Conservation (phyloP, 2,888 invertebrate genomes). For the Drosophila birchii region DNA sequence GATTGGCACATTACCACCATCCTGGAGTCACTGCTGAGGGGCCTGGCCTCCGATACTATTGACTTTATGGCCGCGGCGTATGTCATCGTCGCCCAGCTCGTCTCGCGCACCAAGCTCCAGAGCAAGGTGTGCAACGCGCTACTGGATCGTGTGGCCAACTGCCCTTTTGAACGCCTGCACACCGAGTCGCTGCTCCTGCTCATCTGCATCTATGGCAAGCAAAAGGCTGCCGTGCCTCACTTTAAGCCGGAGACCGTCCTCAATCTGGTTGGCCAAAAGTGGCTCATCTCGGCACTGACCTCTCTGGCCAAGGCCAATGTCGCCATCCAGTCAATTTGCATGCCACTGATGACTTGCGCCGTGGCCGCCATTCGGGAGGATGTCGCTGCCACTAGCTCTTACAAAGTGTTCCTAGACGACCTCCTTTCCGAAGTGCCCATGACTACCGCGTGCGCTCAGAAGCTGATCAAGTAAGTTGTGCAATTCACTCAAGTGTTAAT, state of each 20-base stretch:
- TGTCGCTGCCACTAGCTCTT: conserved; percentile 85
- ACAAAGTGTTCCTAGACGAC: conserved; percentile 86
- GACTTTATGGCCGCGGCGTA: conserved; percentile 91
- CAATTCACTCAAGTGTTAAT: not conserved
- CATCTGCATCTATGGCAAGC: conserved; percentile 89
- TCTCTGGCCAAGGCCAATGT: conserved; percentile 86
- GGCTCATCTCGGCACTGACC: conserved; percentile 86
- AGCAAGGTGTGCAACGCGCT: conserved; percentile 87
- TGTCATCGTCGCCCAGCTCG: conserved; percentile 90
- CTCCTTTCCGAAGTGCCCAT: conserved; percentile 88
- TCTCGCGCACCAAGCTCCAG: conserved; percentile 87
- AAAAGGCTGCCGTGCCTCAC: conserved; percentile 85
- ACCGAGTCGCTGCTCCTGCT: conserved; percentile 88
- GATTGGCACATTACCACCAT: conserved; percentile 89
- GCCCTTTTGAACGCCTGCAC: conserved; percentile 86
- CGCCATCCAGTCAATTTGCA: conserved; percentile 86
- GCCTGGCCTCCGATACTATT: conserved; percentile 88
- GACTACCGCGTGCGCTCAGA: conserved; percentile 86
- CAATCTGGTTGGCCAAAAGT: conserved; percentile 85
- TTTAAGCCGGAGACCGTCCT: conserved; percentile 86
- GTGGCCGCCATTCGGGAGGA: conserved; percentile 86
- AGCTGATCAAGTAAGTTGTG: conserved; percentile 86
- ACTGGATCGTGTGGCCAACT: conserved; percentile 87
- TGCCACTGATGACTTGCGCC: conserved; percentile 86
- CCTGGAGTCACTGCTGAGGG: conserved; percentile 89